Evolutionary conservation across 2,888 invertebrate genomes (phyloP).

Genomic region (Nomada fabriciana): DNA sequence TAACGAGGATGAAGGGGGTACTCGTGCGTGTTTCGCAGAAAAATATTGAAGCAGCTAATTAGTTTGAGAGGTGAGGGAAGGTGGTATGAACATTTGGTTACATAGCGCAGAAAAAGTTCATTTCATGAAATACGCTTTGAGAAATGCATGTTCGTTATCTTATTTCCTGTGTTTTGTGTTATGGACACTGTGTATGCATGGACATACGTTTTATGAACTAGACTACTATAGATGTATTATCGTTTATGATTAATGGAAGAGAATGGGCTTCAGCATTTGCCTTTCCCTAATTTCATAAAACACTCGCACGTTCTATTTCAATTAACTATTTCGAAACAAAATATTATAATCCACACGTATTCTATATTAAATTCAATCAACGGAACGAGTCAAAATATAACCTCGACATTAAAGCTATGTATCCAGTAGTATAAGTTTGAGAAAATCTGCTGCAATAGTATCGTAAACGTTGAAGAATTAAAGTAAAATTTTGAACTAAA

Average conservation of each 20-base stretch:
- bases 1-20: conserved; percentile 1
- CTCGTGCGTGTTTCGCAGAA: neutral
- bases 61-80: neutral
- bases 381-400: neutral
- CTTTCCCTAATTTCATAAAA: too few species aligned
- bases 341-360: too few species aligned
- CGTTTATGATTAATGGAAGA: too few species aligned
- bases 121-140: neutral
- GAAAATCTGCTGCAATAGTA: neutral
- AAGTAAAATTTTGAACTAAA: neutral
- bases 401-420: neutral
- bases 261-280: too few species aligned
- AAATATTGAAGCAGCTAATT: conserved; percentile 8
- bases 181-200: too few species aligned
- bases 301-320: too few species aligned
- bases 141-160: neutral
- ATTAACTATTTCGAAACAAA: too few species aligned
- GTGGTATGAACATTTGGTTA: neutral
- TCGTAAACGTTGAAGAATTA: too few species aligned
- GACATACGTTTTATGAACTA: too few species aligned
- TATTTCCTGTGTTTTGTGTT: too few species aligned
- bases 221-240: too few species aligned
- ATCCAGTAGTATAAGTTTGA: neutral
- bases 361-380: too few species aligned
- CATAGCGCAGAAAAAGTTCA: neutral